These are phyloP conservation scores for Excalfactoria chinensis DNA, from an alignment of 2,113 vertebrate genomes.

Conservation along the genomic window DNA sequence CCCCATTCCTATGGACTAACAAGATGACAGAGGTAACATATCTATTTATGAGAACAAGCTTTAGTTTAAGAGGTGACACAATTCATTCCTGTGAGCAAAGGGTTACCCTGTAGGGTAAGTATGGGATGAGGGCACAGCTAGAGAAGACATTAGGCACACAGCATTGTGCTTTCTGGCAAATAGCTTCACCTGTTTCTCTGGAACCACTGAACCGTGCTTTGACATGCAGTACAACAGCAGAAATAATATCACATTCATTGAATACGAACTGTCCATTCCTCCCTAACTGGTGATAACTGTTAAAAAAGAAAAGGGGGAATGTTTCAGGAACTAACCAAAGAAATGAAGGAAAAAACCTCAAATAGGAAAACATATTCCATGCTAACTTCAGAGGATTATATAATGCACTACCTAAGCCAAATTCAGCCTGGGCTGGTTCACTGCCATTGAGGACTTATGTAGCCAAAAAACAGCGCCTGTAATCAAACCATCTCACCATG, in stretches of 20 bases:
- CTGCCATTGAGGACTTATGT: neutral
- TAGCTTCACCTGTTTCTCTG: neutral
- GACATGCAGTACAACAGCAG: neutral
- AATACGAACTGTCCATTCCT: neutral
- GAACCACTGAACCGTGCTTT: neutral
- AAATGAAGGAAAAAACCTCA: neutral
- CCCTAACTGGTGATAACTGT: neutral
- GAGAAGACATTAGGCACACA: neutral
- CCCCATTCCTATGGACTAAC: neutral
- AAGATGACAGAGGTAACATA: rapidly evolving
- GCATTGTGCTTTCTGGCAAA: neutral
- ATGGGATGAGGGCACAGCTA: rapidly evolving
- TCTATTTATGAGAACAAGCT: neutral
- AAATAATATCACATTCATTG: neutral
- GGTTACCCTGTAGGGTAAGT: neutral
- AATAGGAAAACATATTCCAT: neutral
- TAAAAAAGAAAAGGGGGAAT: neutral
- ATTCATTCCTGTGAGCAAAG: neutral
- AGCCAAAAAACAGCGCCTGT: neutral
- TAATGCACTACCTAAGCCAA: constrained; percentile 9
- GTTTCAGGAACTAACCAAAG: neutral
- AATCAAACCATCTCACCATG: constrained; percentile 33
- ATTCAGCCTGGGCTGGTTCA: constrained; percentile 2
- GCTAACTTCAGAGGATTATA: constrained; percentile 11
- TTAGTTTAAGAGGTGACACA: neutral